Evolutionary conservation across 2,888 invertebrate genomes (phyloP).

Genomic region (Euplagia quadripunctaria): DNA sequence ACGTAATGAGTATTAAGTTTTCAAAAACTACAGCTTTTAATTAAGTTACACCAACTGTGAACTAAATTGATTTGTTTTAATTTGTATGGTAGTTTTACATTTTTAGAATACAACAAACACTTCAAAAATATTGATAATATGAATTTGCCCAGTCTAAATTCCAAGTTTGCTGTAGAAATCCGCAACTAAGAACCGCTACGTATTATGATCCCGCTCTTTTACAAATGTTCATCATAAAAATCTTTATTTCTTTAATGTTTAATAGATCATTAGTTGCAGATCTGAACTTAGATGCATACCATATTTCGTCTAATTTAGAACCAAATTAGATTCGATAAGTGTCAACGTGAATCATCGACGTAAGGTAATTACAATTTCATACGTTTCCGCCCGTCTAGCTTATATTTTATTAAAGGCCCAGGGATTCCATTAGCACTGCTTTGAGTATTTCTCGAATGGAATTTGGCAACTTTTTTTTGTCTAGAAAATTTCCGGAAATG

Average conservation of each 20-base stretch:
- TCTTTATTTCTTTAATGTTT: not conserved
- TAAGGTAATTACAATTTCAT: slow-evolving; percentile 64
- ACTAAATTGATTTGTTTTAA: not conserved
- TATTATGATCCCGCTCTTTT: no score
- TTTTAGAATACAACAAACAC: no score
- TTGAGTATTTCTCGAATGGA: slow-evolving; percentile 19
- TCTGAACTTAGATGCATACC: slow-evolving; percentile 47
- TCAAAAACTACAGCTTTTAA: not conserved
- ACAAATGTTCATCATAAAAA: not conserved
- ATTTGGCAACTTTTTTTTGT: not conserved
- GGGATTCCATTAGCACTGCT: slow-evolving; percentile 34
- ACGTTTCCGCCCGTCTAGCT: slow-evolving; percentile 60
- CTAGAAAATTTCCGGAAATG: not conserved
- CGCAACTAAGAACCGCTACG: no score
- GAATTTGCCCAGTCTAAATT: no score
- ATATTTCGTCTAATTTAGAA: slow-evolving; percentile 52
- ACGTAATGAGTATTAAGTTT: not conserved
- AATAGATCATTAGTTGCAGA: slow-evolving; percentile 1
- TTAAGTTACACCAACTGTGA: not conserved
- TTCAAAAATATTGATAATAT: no score
- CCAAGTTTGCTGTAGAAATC: no score
- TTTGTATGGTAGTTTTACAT: not conserved
- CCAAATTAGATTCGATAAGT: slow-evolving; percentile 65
- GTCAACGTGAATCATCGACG: slow-evolving; percentile 61
- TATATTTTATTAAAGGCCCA: slow-evolving; percentile 48